Evolutionary conservation across 2,888 invertebrate species (phyloP), one percentile per base, ranked within the genome.

Genomic region (Chironomus riparius): DNA sequence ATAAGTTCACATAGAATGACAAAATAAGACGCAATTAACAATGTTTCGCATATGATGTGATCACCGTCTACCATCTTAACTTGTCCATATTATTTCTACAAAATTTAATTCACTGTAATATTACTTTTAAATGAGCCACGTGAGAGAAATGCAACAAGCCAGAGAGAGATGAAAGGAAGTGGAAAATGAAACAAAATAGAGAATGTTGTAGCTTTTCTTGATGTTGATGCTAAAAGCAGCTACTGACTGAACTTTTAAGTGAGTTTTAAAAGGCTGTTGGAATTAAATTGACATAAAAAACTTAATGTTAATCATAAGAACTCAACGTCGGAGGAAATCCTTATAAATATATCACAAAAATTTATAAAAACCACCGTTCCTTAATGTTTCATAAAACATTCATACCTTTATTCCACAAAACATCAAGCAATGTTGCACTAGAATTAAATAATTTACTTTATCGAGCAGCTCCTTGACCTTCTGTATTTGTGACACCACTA

Each of bases 401-500:
- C 7, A n/a, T 13, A 3, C 4, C 6, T 50, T 56, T 7, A 56
- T 56, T 15, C 2, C 7, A 5, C 56, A 56, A 56, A 18, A 7
- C n/a, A 56, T 4, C 18, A 56, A 56, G 10, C 12, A 50, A 18
- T 56, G n/a, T 15, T 18, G 7, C 3, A 15, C 7, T 18, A 56
- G 7, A 56, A 7, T 3, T 56, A 56, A 18, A 18, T 56, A 56
- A 56, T 2, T 15, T 50, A 15, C 15, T 50, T 21, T 65, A 21
- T 10, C 68, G 15, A 47, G 38, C 48, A 48, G 69, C 69, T 22
- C 6, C 61, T 50, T 28, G 62, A 0, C 86, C 88, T 79, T 93
- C 95, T 76, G 92, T 94, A 85, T 91, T 94, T 77, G 92, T 88
- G 47, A 94, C 93, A 78, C 94, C 93, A 73, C 96, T 93, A 78